Evolutionary conservation across 2,797 vertebrate genomes (phyloP).

Genomic region (Craterocephalus amniculus): DNA sequence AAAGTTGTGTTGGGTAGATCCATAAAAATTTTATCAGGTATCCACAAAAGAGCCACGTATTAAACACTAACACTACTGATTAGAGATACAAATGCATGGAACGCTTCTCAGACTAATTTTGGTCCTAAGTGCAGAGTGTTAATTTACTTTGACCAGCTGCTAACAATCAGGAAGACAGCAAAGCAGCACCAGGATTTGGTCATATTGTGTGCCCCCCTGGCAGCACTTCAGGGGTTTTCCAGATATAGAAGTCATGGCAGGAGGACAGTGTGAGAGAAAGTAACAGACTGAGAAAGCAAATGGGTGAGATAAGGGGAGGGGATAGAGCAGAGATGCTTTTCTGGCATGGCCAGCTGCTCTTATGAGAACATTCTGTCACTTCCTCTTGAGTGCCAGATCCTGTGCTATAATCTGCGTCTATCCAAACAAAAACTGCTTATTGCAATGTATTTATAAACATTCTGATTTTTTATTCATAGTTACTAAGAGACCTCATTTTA

Average conservation of each 20-base stretch:
- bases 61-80: slow-evolving; percentile 47
- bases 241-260: slow-evolving; percentile 66
- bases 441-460: neutral
- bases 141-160: slow-evolving; percentile 76
- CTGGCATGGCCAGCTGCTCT: slow-evolving; percentile 69
- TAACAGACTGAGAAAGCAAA: slow-evolving; percentile 25
- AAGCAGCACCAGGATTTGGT: slow-evolving; percentile 66
- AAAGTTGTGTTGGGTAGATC: slow-evolving; percentile 62
- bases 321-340: slow-evolving; percentile 45
- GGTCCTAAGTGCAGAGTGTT: slow-evolving; percentile 59
- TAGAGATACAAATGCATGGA: slow-evolving; percentile 26
- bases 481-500: neutral
- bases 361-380: slow-evolving; percentile 73
- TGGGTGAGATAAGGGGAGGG: slow-evolving; percentile 35
- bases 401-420: slow-evolving; percentile 52
- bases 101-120: slow-evolving; percentile 57
- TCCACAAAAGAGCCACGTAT: slow-evolving; percentile 59
- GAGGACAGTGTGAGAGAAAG: slow-evolving; percentile 23
- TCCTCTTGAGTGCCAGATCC: slow-evolving; percentile 57
- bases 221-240: slow-evolving; percentile 69
- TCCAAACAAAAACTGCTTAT: slow-evolving; percentile 14
- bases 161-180: slow-evolving; percentile 72
- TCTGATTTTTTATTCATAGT: neutral
- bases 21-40: slow-evolving; percentile 57
- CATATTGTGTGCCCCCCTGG: slow-evolving; percentile 71